These are phyloP conservation scores for Pheosia gnoma DNA, from an alignment of 2,888 invertebrate genomes.

Conservation along the genomic window DNA sequence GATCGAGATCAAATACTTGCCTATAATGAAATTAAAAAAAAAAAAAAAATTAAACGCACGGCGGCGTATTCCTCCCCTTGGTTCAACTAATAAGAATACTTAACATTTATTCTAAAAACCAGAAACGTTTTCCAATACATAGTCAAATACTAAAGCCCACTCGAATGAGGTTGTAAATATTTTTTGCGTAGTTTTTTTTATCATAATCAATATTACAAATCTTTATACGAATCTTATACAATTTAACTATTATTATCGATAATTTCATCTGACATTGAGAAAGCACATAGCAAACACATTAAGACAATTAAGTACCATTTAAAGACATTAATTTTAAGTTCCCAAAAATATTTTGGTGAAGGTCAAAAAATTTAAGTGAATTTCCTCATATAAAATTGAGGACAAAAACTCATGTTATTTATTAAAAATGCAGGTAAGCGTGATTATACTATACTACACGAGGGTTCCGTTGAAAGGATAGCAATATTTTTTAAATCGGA, in stretches of 20 bases:
- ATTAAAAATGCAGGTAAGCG: background rate
- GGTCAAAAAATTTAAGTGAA: conserved; percentile 1
- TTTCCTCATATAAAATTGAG: conserved; percentile 1
- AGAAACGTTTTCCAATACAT: too few species aligned
- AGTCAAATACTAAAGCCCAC: too few species aligned
- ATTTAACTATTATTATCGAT: background rate
- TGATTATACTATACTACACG: background rate
- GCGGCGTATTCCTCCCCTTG: too few species aligned
- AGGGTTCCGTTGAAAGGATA: background rate
- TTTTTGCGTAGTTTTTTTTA: too few species aligned
- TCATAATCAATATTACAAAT: too few species aligned
- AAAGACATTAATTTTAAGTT: background rate
- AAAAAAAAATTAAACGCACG: too few species aligned
- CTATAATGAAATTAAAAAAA: too few species aligned
- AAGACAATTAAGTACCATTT: conserved; percentile 3
- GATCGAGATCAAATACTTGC: too few species aligned
- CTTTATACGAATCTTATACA: background rate
- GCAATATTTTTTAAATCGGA: too few species aligned
- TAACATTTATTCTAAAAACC: too few species aligned
- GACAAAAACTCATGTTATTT: background rate
- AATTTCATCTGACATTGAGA: conserved; percentile 6
- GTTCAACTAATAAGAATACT: too few species aligned
- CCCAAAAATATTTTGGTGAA: background rate
- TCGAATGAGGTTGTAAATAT: too few species aligned
- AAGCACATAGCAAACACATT: conserved; percentile 3